Conservation (phyloP, 2,888 invertebrate genomes). For the Synergus laeviventris region DNA sequence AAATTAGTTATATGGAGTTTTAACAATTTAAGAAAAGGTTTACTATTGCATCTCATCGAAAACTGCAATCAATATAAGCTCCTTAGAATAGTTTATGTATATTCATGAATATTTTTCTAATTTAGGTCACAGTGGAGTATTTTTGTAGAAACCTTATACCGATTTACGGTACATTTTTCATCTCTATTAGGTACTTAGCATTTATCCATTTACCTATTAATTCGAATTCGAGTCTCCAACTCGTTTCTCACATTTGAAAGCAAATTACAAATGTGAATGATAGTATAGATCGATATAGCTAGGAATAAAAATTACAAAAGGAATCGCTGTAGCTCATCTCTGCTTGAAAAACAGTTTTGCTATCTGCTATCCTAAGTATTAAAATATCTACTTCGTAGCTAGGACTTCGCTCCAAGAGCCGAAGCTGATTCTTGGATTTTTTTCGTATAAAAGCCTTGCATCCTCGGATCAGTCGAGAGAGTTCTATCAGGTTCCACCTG, state of each 20-base stretch:
- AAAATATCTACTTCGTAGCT: constrained; percentile 24
- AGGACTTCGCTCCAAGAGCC: constrained; percentile 1
- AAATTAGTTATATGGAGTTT: too few species aligned
- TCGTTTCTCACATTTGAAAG: constrained; percentile 16
- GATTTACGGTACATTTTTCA: constrained; percentile 2
- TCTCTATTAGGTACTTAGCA: constrained; percentile 25
- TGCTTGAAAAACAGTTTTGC: constrained; percentile 30
- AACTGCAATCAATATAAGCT: not conserved
- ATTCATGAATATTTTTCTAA: too few species aligned
- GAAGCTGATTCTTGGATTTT: not conserved
- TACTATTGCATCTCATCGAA: not conserved
- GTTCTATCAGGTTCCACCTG: constrained; percentile 30
- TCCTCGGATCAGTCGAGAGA: constrained; percentile 29
- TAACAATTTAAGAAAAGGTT: too few species aligned
- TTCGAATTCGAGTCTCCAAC: constrained; percentile 6
- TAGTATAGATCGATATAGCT: constrained; percentile 11
- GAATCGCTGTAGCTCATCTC: not conserved
- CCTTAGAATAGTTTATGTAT: not conserved
- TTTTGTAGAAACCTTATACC: not conserved
- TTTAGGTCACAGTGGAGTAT: not conserved
- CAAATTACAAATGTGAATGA: constrained; percentile 20
- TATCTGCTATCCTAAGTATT: constrained; percentile 32
- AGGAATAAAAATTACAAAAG: constrained; percentile 29
- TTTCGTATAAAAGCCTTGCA: constrained; percentile 36
- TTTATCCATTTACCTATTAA: constrained; percentile 12